A percentile compares a stretch with the other conserved stretches of the same genome.
phyloP scores from a whole-genome alignment of 2,888 invertebrate genomes.

The Linnaemya tessellans region DNA sequence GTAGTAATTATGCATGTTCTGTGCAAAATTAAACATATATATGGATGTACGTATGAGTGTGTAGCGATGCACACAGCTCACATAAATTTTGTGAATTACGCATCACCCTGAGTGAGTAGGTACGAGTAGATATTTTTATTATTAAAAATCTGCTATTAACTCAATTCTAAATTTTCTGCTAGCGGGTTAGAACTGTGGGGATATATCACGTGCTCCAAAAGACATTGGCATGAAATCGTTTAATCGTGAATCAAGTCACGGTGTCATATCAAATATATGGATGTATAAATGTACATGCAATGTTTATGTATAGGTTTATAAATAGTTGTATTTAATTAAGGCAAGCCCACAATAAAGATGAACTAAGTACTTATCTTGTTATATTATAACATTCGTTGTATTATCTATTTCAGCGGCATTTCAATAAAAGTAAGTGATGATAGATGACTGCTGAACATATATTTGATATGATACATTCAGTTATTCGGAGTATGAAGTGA shows the following conservation, averaged over 20 bases:
- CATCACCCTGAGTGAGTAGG: too few species aligned
- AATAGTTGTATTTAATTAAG: not conserved
- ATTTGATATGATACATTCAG: slow-evolving; percentile 29
- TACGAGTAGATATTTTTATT: too few species aligned
- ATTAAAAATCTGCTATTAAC: too few species aligned
- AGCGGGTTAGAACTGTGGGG: too few species aligned
- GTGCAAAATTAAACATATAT: slow-evolving; percentile 24
- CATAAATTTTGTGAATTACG: not conserved
- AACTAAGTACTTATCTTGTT: not conserved
- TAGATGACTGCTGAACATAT: not conserved
- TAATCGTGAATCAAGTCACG: too few species aligned
- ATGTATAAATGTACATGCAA: too few species aligned
- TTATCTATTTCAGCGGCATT: slow-evolving; percentile 1
- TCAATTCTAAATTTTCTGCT: too few species aligned
- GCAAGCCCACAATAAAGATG: not conserved
- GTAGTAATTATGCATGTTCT: slow-evolving; percentile 34
- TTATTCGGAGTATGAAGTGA: slow-evolving; percentile 3
- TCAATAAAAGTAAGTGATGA: not conserved
- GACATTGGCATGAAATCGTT: too few species aligned
- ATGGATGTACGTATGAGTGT: not conserved
- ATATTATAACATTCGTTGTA: slow-evolving; percentile 46
- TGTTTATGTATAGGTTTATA: not conserved
- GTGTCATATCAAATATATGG: too few species aligned
- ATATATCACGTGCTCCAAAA: too few species aligned
- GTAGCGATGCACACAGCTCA: not conserved